Evolutionary conservation across 2,113 vertebrate genomes (phyloP), one percentile per base, ranked within the genome.

Genomic region (Tyrannus savana): DNA sequence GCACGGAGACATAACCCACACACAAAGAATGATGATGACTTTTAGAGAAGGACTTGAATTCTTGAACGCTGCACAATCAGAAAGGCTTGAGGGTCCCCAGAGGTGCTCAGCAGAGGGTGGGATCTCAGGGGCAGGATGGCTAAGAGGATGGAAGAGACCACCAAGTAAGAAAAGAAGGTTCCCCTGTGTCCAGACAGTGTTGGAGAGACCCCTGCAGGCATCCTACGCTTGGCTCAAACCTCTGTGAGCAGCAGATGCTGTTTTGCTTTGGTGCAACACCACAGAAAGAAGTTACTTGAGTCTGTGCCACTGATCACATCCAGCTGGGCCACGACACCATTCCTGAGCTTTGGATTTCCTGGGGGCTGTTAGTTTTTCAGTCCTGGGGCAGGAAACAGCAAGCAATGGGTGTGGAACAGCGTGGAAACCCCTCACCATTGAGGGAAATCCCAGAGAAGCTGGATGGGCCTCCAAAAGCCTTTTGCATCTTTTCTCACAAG

Each of bases 241-340:
- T 21, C 53, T 56, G 49, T 0, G 0, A 44, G 63, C 0, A 30
- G 23, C 55, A 42, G 58, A 37, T 1, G 15, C 37, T 68, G 18
- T 62, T 87, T 52, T 69, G 42, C 42, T 28, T 6, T 1, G 31
- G 37, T 7, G 33, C 27, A 39, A 15, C 39, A 60, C 7, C 3
- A 2, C 39, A 30, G 7, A 7, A 33, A 88, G 23, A 35, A 27
- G 73, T 76, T 49, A 14, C 24, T 28, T 12, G 31, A 56, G 35
- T 49, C 37, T 86, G 37, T 67, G 55, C 28, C 80, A 53, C 44
- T 3, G 4, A 28, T 25, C 49, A 6, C 10, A 60, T 17, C 35
- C 41, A 33, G 7, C 18, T 46, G 44, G 22, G 53, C 42, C 2
- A 2, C 28, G 58, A 7, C 63, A 41, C 39, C 5, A 3, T 2